Evolutionary conservation across 2,113 vertebrate genomes (phyloP).

Genomic region (Illadopsis cleaveri): DNA sequence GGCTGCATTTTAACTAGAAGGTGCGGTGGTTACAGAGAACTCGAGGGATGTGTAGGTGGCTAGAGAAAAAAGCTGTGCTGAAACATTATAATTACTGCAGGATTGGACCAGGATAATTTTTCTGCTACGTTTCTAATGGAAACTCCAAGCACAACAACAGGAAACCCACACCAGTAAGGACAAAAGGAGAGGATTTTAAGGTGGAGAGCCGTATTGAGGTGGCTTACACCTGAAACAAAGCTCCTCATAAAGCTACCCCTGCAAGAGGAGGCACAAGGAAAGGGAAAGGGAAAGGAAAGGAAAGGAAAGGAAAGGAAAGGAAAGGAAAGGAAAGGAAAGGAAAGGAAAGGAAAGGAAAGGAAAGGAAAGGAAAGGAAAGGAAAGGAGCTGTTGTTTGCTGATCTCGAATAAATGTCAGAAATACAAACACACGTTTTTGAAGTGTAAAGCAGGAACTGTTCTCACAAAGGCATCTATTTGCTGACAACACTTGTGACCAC

Average conservation of each 20-base stretch:
- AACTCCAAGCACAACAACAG: neutral
- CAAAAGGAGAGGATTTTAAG: neutral
- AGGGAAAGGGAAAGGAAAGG: neutral
- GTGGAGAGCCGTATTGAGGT: neutral
- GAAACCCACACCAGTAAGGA: neutral
- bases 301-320: no score
- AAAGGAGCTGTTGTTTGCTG: neutral
- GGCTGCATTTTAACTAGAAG: neutral
- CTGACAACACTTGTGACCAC: slow-evolving; percentile 29
- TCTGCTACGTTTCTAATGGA: neutral
- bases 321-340: no score
- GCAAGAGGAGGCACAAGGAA: neutral
- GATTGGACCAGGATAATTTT: neutral
- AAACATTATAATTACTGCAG: neutral
- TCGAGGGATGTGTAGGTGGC: neutral
- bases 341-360: no score
- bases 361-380: neutral
- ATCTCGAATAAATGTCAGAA: slow-evolving; percentile 14
- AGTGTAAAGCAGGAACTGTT: neutral
- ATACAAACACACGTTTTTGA: neutral
- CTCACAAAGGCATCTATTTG: slow-evolving; percentile 47
- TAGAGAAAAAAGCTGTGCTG: neutral
- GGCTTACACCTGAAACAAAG: neutral
- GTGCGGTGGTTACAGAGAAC: neutral
- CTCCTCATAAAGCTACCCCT: neutral